phyloP scores from a whole-genome alignment of 2,797 vertebrate species.

The Protosalanx chinensis region DNA sequence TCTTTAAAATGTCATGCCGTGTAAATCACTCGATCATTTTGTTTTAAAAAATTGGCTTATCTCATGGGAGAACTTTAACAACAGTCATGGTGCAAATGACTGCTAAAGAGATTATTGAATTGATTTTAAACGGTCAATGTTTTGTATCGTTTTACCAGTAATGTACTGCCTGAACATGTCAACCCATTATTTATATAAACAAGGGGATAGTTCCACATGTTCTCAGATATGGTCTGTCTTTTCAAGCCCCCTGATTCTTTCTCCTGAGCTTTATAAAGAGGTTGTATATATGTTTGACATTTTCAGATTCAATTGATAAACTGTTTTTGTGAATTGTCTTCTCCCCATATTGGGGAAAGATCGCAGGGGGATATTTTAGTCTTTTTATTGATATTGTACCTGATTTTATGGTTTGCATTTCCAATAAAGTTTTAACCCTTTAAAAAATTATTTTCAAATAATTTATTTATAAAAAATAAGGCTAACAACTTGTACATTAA shows the following conservation, averaged over 20 bases:
- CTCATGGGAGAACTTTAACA: slow-evolving; percentile 13
- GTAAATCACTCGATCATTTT: slow-evolving; percentile 7
- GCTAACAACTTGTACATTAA: slow-evolving; percentile 55
- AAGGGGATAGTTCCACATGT: slow-evolving; percentile 38
- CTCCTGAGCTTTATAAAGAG: slow-evolving; percentile 59
- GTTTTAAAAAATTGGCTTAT: no score
- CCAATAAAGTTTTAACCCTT: slow-evolving; percentile 69
- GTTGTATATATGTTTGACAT: slow-evolving; percentile 76
- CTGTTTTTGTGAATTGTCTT: slow-evolving; percentile 67
- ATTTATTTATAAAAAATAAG: slow-evolving; percentile 73
- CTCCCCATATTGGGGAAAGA: slow-evolving; percentile 82
- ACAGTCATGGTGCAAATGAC: slow-evolving; percentile 13
- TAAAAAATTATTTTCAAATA: slow-evolving; percentile 66
- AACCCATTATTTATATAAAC: slow-evolving; percentile 61
- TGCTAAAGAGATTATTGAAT: slow-evolving; percentile 32
- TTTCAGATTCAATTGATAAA: slow-evolving; percentile 54
- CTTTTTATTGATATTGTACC: slow-evolving; percentile 61
- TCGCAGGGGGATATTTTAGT: slow-evolving; percentile 34
- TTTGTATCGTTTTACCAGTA: slow-evolving; percentile 16
- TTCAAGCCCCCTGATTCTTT: slow-evolving; percentile 45
- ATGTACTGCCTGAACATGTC: slow-evolving; percentile 30
- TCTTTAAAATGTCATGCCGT: slow-evolving; percentile 8
- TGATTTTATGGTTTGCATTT: slow-evolving; percentile 68
- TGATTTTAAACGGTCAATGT: slow-evolving; percentile 4
- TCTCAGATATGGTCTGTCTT: slow-evolving; percentile 46